Conservation (phyloP, 2,888 invertebrate species). For the Dasysyrphus albostriatus region DNA sequence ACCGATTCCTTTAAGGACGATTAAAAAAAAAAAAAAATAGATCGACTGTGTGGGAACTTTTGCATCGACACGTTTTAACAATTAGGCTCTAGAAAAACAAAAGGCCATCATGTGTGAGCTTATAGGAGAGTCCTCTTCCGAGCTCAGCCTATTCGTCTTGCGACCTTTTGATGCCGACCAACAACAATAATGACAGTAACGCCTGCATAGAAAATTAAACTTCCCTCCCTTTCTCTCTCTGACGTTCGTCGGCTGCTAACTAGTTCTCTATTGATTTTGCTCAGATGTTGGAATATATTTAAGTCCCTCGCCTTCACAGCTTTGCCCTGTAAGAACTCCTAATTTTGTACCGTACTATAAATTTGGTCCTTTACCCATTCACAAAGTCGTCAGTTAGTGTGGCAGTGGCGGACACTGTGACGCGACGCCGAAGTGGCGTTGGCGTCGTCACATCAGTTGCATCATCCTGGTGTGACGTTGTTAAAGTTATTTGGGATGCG, state of each 20-base stretch:
- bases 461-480: constrained; percentile 1
- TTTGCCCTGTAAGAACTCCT: constrained; percentile 6
- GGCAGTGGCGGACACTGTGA: background rate
- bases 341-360: background rate
- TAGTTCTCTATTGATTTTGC: constrained; percentile 19
- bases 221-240: background rate
- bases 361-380: background rate
- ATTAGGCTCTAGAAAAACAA: constrained; percentile 16
- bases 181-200: background rate
- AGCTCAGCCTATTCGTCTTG: background rate
- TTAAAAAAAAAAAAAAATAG: constrained; percentile 13
- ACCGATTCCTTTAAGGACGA: constrained; percentile 14
- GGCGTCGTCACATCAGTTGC: background rate
- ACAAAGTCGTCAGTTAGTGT: background rate
- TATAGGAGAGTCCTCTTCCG: background rate
- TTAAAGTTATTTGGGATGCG: background rate
- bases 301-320: background rate
- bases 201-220: constrained; percentile 21
- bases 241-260: background rate
- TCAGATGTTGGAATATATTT: constrained; percentile 4
- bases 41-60: constrained; percentile 2
- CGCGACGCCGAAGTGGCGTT: too few species aligned
- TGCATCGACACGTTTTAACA: constrained; percentile 34
- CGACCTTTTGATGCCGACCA: background rate
- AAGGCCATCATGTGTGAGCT: constrained; percentile 1